These are phyloP conservation scores for Acinonyx jubatus DNA, from an alignment of 2,113 vertebrate species.

Conservation along the genomic window DNA sequence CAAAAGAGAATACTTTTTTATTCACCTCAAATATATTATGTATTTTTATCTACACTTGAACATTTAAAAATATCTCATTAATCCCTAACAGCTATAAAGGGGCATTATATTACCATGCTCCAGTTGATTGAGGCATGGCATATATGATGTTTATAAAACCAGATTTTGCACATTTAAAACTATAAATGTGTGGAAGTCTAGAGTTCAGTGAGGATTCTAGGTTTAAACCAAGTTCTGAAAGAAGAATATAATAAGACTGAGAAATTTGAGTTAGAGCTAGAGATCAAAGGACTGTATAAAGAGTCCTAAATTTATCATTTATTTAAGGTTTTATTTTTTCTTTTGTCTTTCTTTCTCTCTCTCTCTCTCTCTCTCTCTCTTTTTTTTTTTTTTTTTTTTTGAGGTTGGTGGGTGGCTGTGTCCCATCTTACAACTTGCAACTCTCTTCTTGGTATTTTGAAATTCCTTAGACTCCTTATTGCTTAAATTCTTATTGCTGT, in stretches of 20 bases:
- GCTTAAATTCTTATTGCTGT: neutral
- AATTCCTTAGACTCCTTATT: neutral
- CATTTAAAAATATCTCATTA: neutral
- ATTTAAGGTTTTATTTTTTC: neutral
- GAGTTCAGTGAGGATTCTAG: neutral
- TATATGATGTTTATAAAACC: neutral
- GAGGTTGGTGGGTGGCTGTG: accelerated
- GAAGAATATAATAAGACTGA: neutral
- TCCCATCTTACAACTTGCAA: neutral
- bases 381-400: neutral
- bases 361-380: no score
- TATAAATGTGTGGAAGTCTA: neutral
- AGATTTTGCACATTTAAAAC: neutral
- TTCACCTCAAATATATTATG: neutral
- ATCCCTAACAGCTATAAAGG: neutral
- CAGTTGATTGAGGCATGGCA: neutral
- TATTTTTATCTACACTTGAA: neutral
- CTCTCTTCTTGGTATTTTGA: neutral
- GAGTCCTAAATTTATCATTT: neutral
- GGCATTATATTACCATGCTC: neutral
- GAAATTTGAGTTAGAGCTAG: neutral
- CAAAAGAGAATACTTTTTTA: neutral
- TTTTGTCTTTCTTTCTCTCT: neutral
- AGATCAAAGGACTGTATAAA: neutral
- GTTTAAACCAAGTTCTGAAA: neutral